Evolutionary conservation across 2,888 invertebrate species (phyloP).

Genomic region (Amblyjoppa fuscipennis): DNA sequence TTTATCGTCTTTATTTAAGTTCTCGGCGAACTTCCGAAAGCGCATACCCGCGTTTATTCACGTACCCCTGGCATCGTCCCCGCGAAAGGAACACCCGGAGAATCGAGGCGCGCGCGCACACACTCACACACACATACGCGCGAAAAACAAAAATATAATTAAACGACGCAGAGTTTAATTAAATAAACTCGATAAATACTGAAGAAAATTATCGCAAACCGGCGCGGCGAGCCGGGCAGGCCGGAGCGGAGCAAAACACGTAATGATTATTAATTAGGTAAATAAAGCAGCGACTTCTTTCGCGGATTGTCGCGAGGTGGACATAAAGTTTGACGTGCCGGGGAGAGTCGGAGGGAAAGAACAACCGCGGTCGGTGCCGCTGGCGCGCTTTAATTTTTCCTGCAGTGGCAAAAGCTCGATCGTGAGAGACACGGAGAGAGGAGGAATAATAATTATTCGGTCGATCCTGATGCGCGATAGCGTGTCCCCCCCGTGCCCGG

Average conservation of each 20-base stretch:
- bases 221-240: background rate
- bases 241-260: background rate
- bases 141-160: slow-evolving; percentile 44
- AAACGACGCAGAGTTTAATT: slow-evolving; percentile 40
- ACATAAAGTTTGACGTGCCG: slow-evolving; percentile 63
- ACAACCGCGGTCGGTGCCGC: slow-evolving; percentile 20
- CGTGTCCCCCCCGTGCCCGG: background rate
- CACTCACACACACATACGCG: background rate
- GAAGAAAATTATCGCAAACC: slow-evolving; percentile 43
- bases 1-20: slow-evolving; percentile 59
- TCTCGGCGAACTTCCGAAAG: slow-evolving; percentile 54
- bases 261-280: slow-evolving; percentile 65
- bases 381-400: slow-evolving; percentile 54
- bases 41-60: slow-evolving; percentile 38
- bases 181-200: slow-evolving; percentile 41
- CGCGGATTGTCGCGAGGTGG: slow-evolving; percentile 16
- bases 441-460: slow-evolving; percentile 62
- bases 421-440: slow-evolving; percentile 34
- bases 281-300: slow-evolving; percentile 42
- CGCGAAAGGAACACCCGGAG: background rate
- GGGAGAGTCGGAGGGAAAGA: background rate
- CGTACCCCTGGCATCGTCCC: slow-evolving; percentile 14
- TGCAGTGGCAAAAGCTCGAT: slow-evolving; percentile 39
- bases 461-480: slow-evolving; percentile 63
- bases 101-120: background rate